Conservation (phyloP, 2,888 invertebrate genomes). For the Gandaritis pyraliata region DNA sequence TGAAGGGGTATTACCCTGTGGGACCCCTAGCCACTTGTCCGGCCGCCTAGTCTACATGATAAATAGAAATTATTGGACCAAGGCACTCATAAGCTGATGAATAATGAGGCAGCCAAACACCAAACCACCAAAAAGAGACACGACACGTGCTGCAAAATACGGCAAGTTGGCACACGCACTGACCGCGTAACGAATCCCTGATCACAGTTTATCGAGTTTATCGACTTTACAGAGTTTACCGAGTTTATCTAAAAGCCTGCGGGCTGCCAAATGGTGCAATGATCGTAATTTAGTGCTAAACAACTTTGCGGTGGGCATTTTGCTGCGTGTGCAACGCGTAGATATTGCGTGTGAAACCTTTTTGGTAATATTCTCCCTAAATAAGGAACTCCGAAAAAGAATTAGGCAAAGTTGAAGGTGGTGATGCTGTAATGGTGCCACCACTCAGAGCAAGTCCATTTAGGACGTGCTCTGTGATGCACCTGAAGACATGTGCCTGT, state of each 20-base stretch:
- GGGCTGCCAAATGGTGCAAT: slow-evolving; percentile 61
- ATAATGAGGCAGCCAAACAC: neutral
- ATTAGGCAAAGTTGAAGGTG: too few relatives aligned
- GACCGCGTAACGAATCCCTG: slow-evolving; percentile 31
- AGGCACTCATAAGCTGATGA: neutral
- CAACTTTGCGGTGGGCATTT: slow-evolving; percentile 37
- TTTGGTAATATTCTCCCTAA: too few relatives aligned
- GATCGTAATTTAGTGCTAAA: slow-evolving; percentile 57
- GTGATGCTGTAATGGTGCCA: too few relatives aligned
- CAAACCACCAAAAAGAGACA: slow-evolving; percentile 7
- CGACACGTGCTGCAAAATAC: slow-evolving; percentile 19
- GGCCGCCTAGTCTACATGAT: too few relatives aligned
- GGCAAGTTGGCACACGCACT: slow-evolving; percentile 16
- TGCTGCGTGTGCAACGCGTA: slow-evolving; percentile 24
- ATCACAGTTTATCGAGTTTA: slow-evolving; percentile 25
- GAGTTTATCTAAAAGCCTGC: slow-evolving; percentile 40
- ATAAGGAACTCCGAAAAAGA: too few relatives aligned
- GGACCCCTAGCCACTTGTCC: too few relatives aligned
- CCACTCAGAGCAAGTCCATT: too few relatives aligned
- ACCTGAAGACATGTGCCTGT: too few relatives aligned
- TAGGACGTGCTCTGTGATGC: too few relatives aligned
- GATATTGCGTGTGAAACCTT: neutral
- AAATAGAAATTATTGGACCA: neutral
- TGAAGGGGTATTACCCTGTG: too few relatives aligned
- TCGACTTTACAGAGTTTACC: neutral